Base-by-base conservation (phyloP, 2,113 vertebrate species). In the Hippocampus barbouri region DNA sequence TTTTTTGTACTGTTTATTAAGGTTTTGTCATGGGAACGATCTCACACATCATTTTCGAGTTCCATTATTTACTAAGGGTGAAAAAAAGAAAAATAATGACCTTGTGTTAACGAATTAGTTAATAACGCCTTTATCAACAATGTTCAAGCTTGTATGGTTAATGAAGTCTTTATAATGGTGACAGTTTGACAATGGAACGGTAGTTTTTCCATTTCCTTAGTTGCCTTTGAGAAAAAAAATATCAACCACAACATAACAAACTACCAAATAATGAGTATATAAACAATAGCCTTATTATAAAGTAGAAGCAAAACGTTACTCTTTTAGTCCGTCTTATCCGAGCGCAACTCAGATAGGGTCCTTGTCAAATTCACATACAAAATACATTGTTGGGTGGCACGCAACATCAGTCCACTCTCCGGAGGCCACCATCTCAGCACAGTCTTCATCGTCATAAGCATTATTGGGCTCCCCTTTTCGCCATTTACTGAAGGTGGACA, bases 401-500 rank as follows among this genome's bases (percentile, higher is more conserved):
- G 95, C 93, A n/a, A 98, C 97, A 12, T 99, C 97, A 2, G 97
- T 98, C 97, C 97, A 99, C 66, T 97, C 96, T 1, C 97, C 97
- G 0, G 96, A 94, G 0, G 94, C 92, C 79, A 95, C 92, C 94
- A 99, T 94, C 87, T 99, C 97, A 30, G 92, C 95, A 47, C 97
- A 99, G 92, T 99, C 96, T 88, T 99, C 97, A 34, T 97, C 94
- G 0, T 96, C 96, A 0, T 95, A 95, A 2, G 96, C 95, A 0
- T 99, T 94, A 88, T 98, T 99, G 71, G 97, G 97, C 77, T 99
- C 97, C 0, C 97, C 96, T 1, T 89, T 92, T 59, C 94, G 93
- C 97, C 97, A 99, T n/a, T 92, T 95, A 88, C 91, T 94, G 92
- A 98, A 99, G 78, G 96, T 96, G 87, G 94, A 95, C 94, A 98